Conservation (phyloP, 2,888 invertebrate genomes). For the Ctena decussata region DNA sequence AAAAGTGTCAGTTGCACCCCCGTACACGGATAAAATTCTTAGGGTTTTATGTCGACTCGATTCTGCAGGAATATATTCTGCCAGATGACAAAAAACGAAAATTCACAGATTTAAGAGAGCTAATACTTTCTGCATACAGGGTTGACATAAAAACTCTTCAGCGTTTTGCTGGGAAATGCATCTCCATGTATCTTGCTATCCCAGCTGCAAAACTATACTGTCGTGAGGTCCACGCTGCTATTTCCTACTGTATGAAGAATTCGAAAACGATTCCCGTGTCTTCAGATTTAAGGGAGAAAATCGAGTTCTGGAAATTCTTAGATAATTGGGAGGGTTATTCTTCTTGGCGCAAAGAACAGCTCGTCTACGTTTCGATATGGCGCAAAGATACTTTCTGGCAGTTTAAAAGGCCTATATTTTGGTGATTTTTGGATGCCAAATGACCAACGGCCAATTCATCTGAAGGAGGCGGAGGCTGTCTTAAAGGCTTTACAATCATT, state of each 20-base stretch:
- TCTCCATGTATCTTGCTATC: constrained; percentile 32
- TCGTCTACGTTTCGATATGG: constrained; percentile 25
- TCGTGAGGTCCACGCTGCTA: constrained; percentile 42
- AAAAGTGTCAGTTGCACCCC: constrained; percentile 29
- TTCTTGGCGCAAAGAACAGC: constrained; percentile 36
- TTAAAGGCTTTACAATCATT: constrained; percentile 16
- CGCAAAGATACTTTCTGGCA: constrained; percentile 6
- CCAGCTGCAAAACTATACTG: constrained; percentile 35
- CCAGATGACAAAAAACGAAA: constrained; percentile 25
- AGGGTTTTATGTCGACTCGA: constrained; percentile 31
- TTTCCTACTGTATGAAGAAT: constrained; percentile 24
- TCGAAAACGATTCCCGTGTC: constrained; percentile 17
- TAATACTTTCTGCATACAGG: constrained; percentile 9
- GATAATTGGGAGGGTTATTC: constrained; percentile 31
- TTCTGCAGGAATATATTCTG: constrained; percentile 3
- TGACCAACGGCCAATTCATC: constrained; percentile 38
- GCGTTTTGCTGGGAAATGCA: constrained; percentile 41
- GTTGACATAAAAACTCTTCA: constrained; percentile 35
- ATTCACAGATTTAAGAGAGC: constrained; percentile 31
- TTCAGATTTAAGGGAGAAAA: constrained; percentile 26
- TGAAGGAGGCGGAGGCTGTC: constrained; percentile 33
- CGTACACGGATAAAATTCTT: constrained; percentile 20
- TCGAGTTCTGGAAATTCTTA: constrained; percentile 33
- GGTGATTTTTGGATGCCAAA: constrained; percentile 31
- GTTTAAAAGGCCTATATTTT: background rate